Base-by-base conservation (phyloP, 2,888 invertebrate species). In the Drosophila pseudotalamancana region DNA sequence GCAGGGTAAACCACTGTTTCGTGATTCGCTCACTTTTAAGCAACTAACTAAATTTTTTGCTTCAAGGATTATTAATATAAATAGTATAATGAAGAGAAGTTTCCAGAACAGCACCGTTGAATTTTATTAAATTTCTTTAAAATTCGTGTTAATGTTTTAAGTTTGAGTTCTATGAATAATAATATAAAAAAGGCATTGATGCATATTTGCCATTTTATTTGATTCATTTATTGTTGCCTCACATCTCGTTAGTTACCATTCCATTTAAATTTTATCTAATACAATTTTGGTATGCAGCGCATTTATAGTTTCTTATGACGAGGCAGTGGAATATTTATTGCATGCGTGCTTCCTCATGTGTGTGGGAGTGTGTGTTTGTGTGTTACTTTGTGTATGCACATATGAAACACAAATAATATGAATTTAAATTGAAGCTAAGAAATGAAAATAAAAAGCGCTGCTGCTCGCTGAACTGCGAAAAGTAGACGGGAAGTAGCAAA, bases 381-480 rank as follows among this genome's bases (percentile, higher is more conserved):
- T 29, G 6, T 48, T 9, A 14, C 3, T 25, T 11, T 21, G 16
- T 39, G 50, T 39, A 16, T 40, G 40, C 19, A 23, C 12, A 35
- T 65, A 37, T 61, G 56, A 35, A 56, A 62, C 62, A 63, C 50
- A 67, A 71, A 87, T 76, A 76, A 82, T 68, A 86, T 80, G 79
- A 76, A 87, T 85, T 85, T 71, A 73, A 86, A 82, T 83, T 85
- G 66, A 63, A 65, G 59, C 50, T 27, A 57, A 62, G 66, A 57
- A 62, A 60, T 35, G 62, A 60, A 64, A 66, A 65, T 54, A 49
- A 51, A 53, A 60, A 49, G 34, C 43, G 12, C 16, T 65, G 40
- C 37, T 42, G 66, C 18, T 66, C 77, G 63, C 60, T 77, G 82
- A 87, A 77, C 70, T 62, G 71, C 48, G 56, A 82, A 74, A 82